Percentiles rank a stretch among this genome's conserved stretches.
phyloP scores from a whole-genome alignment of 2,113 vertebrate genomes.

The Grus americana region DNA sequence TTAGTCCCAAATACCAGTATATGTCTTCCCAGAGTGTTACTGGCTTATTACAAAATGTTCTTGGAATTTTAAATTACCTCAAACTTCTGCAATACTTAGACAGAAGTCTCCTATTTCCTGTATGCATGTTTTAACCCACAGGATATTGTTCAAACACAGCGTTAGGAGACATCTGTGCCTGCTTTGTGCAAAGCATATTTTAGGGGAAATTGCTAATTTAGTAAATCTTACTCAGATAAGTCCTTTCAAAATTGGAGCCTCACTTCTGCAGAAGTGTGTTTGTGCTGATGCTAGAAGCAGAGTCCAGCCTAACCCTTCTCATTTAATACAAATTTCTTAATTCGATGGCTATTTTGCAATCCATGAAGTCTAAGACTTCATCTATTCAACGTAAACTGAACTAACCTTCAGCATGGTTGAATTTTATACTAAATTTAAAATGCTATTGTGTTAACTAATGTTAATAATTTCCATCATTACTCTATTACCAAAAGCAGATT shows the following conservation, averaged over 20 bases:
- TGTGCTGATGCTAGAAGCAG: neutral
- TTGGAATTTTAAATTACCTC: neutral
- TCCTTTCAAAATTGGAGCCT: neutral
- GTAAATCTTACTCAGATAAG: neutral
- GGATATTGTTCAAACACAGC: neutral
- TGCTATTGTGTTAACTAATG: neutral
- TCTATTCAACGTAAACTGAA: neutral
- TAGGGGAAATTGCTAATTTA: neutral
- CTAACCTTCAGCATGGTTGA: neutral
- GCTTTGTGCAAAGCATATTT: neutral
- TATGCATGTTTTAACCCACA: neutral
- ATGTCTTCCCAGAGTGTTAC: neutral
- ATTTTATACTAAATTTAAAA: neutral
- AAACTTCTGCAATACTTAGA: neutral
- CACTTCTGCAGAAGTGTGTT: neutral
- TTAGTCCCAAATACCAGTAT: neutral
- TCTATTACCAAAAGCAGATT: neutral
- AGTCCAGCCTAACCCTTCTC: neutral
- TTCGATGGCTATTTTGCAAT: neutral
- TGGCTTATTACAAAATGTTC: neutral
- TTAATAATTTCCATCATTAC: neutral
- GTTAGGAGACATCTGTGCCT: neutral
- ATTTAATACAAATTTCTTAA: neutral
- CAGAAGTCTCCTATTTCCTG: neutral
- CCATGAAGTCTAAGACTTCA: neutral